Base-by-base conservation (phyloP, 2,888 invertebrate species). In the Acronicta alni region DNA sequence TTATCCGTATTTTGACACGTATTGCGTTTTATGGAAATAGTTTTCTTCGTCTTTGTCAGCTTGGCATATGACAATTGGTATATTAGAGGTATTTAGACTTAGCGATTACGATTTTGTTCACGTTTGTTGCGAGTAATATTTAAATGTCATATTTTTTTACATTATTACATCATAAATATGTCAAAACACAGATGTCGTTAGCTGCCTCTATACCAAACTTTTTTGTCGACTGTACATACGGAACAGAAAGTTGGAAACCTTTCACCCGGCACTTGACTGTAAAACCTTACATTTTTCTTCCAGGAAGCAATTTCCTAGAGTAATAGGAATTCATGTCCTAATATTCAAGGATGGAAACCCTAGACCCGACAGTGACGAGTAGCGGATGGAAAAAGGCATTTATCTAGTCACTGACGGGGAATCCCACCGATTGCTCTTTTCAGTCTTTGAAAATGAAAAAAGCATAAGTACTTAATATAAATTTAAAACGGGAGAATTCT, bases 341-440 rank as follows among this genome's bases (percentile, higher is more conserved):
- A 62, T 47, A 70, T 43, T 8, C 49, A 32, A 32, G 14, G 12
- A 47, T 44, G 32, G 53, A 17, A 48, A 42, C 42, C 39, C 39
- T 38, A 23, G 17, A 41, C 23, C 41, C 42, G 69, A 68, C 59
- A 55, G 41, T 68, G 73, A 76, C n/a, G 64, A 47, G 67, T 73
- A 52, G 55, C 42, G 39, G 49, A 53, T 35, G 44, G 20, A 10
- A 16, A 20, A 18, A 45, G 53, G 15, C 62, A 75, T 77, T 62
- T 64, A 59, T 77, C 67, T 65, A 60, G 67, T 59, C 64, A 54
- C 53, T 2, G 51, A 16, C 10, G 30, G 44, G 38, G 49, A 53
- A 56, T 57, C 30, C 39, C 6, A 26, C 9, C 63, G 42, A 73
- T 77, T 60, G 55, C 26, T 68, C 62, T 48, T 44, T 48, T 23